phyloP scores from a whole-genome alignment of 1,140 invertebrate genomes.

The Aphaenogaster ashmeadi region DNA sequence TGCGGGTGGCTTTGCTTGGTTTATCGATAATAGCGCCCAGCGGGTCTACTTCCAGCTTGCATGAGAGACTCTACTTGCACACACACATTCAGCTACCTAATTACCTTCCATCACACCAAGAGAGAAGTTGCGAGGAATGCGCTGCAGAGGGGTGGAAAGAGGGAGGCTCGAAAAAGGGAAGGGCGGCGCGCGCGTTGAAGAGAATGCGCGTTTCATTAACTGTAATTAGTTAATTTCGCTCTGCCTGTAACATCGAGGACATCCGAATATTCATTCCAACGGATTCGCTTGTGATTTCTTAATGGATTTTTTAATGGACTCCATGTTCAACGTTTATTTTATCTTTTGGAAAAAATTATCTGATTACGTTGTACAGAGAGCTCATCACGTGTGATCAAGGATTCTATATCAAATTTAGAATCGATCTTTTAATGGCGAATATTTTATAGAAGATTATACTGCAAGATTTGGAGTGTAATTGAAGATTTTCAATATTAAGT shows the following conservation, averaged over 20 bases:
- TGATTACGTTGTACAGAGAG: background rate
- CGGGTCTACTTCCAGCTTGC: conserved; percentile 66
- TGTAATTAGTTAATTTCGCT: conserved; percentile 60
- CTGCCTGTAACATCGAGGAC: background rate
- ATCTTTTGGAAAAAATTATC: background rate
- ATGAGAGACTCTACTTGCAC: conserved; percentile 48
- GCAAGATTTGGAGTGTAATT: no score
- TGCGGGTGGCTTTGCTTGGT: conserved; percentile 68
- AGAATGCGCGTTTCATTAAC: conserved; percentile 64
- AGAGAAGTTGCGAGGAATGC: conserved; percentile 13
- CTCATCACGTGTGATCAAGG: background rate
- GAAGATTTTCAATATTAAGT: no score
- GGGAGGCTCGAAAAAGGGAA: conserved; percentile 15
- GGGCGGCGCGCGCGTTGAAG: conserved; percentile 26
- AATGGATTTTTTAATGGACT: background rate
- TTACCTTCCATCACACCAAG: conserved; percentile 51
- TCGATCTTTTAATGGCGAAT: background rate
- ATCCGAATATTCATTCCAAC: background rate
- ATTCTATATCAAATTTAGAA: background rate
- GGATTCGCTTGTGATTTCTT: background rate
- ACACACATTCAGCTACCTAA: conserved; percentile 34
- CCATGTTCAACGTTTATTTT: background rate
- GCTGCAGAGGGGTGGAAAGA: background rate
- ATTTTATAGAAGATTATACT: background rate
- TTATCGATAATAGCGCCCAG: conserved; percentile 66